phyloP scores from a whole-genome alignment of 2,888 invertebrate species.

The Spodoptera exigua region DNA sequence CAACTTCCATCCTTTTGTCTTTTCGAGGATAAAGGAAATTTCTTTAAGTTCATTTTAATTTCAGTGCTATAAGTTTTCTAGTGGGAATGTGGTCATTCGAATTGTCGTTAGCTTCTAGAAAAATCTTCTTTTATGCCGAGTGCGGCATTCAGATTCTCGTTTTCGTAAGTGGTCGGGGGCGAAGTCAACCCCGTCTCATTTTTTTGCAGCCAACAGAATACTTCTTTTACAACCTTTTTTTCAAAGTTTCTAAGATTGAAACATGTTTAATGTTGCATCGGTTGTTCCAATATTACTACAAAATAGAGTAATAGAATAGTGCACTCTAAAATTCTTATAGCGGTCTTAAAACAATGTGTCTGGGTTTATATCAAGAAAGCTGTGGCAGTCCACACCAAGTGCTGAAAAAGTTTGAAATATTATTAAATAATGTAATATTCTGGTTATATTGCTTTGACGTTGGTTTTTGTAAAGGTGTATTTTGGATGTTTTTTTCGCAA shows the following conservation, averaged over 20 bases:
- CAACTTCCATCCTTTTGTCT: constrained; percentile 13
- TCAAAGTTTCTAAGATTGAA: constrained; percentile 14
- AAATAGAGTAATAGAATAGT: constrained; percentile 9
- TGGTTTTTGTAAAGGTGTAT: not conserved
- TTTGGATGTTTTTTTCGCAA: too few species aligned
- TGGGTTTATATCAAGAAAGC: constrained; percentile 22
- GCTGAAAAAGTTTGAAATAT: constrained; percentile 7
- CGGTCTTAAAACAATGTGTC: constrained; percentile 23
- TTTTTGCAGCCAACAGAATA: constrained; percentile 21
- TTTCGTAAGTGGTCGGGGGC: constrained; percentile 31
- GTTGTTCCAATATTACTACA: too few species aligned
- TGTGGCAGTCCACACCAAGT: constrained; percentile 13
- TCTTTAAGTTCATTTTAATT: constrained; percentile 49
- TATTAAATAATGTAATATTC: constrained; percentile 29
- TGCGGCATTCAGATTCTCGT: constrained; percentile 46
- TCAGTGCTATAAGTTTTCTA: constrained; percentile 38
- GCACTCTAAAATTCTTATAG: constrained; percentile 27
- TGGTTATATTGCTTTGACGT: constrained; percentile 19
- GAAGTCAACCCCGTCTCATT: constrained; percentile 30
- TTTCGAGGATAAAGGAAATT: constrained; percentile 29
- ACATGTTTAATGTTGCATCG: constrained; percentile 13
- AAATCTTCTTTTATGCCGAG: constrained; percentile 40
- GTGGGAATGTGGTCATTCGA: constrained; percentile 44
- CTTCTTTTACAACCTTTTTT: constrained; percentile 16
- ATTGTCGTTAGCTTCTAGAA: constrained; percentile 49